Base-by-base conservation (phyloP, 2,888 invertebrate species). In the Hesperia comma region DNA sequence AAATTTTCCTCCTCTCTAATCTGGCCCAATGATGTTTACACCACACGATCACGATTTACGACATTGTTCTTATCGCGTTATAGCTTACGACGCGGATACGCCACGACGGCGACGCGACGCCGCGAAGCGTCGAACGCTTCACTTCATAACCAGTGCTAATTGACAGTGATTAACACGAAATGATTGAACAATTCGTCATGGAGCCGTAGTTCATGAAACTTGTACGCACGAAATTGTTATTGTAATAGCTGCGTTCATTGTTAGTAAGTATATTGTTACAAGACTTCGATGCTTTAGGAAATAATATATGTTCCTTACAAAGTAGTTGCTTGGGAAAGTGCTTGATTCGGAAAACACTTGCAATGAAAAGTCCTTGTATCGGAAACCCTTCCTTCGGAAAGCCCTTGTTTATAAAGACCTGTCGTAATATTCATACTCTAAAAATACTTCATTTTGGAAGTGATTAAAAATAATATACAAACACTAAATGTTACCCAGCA, bases 121-220 rank as follows among this genome's bases (percentile, higher is more conserved):
- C 33, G 37, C 37, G 37, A 37, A 2, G 37, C 8, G 10, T 12
- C 37, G 33, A 49, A 21, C 49, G 21, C 12, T 26, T 51, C 53
- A 32, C 53, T 53, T n/a, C 53, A 46, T 58, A 58, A 46, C 58
- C 46, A 58, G 5, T 43, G 15, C 58, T 58, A 58, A 58, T 58
- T 58, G 58, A 46, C 58, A 46, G 43, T 58, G 32, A 58, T 58
- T 26, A 58, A 58, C 46, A 58, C 58, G 58, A 58, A 58, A 58
- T 58, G 26, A 58, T 58, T 58, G 46, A 58, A 58, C 58, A 58
- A 58, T 58, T 46, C 58, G 58, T 58, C 43, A 58, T 58, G 58
- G 46, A 58, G 32, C 57, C 32, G 58, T 58, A 46, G 15, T 46
- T 58, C 7, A 58, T 58, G 58, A 58, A 58, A 58, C 58, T 32